A percentile compares a stretch with the other conserved stretches of the same genome.
phyloP scores from a whole-genome alignment of 1,140 invertebrate genomes.

The Megalopta genalis region DNA sequence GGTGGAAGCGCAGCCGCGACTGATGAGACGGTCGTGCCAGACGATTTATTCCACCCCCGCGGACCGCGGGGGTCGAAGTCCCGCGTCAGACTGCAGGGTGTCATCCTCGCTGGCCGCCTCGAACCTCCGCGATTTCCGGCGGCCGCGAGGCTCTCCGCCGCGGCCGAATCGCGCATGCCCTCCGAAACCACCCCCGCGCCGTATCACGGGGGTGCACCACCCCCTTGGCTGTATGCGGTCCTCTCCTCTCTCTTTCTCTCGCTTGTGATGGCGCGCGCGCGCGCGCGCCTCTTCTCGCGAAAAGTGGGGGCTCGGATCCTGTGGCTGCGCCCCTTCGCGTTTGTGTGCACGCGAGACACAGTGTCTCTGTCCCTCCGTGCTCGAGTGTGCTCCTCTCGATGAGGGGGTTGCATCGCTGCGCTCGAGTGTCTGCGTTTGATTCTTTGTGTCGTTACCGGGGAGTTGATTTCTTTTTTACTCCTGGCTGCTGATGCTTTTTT shows the following conservation, averaged over 20 bases:
- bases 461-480: not conserved
- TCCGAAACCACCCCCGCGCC: slow-evolving; percentile 54
- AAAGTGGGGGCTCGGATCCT: slow-evolving; percentile 3
- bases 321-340: slow-evolving; percentile 13
- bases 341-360: no score
- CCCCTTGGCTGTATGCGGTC: not conserved
- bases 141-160: slow-evolving; percentile 32
- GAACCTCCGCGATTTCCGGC: slow-evolving; percentile 67
- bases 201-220: not conserved
- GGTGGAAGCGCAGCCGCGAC: slow-evolving; percentile 9
- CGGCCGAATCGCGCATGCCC: slow-evolving; percentile 38
- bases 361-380: not conserved
- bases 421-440: slow-evolving; percentile 9
- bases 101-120: slow-evolving; percentile 75
- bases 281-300: no score
- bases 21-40: not conserved
- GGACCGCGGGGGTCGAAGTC: slow-evolving; percentile 68
- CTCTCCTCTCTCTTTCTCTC: no score
- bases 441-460: slow-evolving; percentile 9
- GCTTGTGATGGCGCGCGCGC: not conserved
- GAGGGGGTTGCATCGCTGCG: slow-evolving; percentile 20
- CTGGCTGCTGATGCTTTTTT: not conserved
- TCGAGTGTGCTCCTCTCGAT: slow-evolving; percentile 11
- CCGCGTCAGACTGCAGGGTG: slow-evolving; percentile 79
- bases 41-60: slow-evolving; percentile 27